A percentile compares a stretch with the other conserved stretches of the same genome.
Conservation (phyloP, 2,113 vertebrate genomes). For the Polyodon spathula region DNA sequence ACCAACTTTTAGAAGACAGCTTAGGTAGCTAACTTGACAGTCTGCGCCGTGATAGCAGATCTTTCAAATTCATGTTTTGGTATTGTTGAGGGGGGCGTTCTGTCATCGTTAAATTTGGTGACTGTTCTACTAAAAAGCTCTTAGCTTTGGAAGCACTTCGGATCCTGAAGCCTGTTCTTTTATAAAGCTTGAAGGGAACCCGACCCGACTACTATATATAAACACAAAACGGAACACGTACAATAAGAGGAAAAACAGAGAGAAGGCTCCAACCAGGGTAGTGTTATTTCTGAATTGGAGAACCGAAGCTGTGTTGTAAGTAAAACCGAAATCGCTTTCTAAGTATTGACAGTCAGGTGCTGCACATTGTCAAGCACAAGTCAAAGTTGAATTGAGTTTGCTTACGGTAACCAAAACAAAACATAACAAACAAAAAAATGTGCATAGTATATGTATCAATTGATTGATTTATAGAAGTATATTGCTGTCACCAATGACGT, state of each 20-base stretch:
- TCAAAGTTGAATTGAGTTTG: too few relatives aligned
- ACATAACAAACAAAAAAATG: too few relatives aligned
- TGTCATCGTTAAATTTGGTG: neutral
- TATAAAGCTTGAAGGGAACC: neutral
- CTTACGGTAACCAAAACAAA: too few relatives aligned
- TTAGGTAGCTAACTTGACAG: neutral
- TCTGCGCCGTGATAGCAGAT: neutral
- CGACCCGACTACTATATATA: too few relatives aligned
- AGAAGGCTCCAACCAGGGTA: neutral
- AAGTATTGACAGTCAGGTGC: too few relatives aligned
- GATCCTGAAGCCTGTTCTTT: neutral
- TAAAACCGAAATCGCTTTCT: neutral
- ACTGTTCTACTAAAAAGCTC: neutral
- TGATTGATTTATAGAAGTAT: too few relatives aligned
- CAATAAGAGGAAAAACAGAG: neutral
- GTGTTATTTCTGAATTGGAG: neutral
- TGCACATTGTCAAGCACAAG: too few relatives aligned
- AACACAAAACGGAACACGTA: too few relatives aligned
- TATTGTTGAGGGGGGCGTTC: neutral
- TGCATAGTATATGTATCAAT: neutral
- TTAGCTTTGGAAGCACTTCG: neutral
- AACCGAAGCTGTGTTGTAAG: neutral
- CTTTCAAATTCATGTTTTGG: neutral
- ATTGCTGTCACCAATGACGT: too few relatives aligned
- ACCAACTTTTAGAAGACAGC: conserved; percentile 46